A percentile compares a stretch with the other conserved stretches of the same genome.
These are phyloP conservation scores for Clinocottus analis DNA, from an alignment of 2,113 vertebrate genomes.

Conservation along the genomic window DNA sequence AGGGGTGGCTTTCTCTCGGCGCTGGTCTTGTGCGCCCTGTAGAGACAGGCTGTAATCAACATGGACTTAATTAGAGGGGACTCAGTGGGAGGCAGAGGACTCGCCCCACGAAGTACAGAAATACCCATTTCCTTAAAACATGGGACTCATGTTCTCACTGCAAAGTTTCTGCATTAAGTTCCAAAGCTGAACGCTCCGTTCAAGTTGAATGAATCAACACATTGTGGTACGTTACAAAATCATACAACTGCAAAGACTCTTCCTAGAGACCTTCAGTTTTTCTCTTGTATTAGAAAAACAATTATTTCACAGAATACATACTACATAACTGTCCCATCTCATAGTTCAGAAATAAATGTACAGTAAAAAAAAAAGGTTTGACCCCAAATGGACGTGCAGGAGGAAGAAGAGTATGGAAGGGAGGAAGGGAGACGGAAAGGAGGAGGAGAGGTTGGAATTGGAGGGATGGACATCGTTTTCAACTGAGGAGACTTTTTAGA, in stretches of 20 bases:
- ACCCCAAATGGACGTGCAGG: neutral
- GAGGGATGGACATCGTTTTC: slow-evolving; percentile 68
- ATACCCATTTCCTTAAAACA: slow-evolving; percentile 66
- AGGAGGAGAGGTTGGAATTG: slow-evolving; percentile 72
- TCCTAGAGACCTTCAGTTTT: neutral
- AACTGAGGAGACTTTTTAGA: slow-evolving; percentile 49
- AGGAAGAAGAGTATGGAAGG: slow-evolving; percentile 5
- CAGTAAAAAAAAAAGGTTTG: neutral
- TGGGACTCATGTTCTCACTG: slow-evolving; percentile 36
- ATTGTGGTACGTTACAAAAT: neutral
- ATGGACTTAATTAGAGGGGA: slow-evolving; percentile 76
- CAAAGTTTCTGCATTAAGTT: neutral
- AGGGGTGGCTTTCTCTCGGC: slow-evolving; percentile 51
- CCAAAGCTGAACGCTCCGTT: neutral
- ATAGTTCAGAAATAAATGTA: neutral
- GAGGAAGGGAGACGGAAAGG: slow-evolving; percentile 42
- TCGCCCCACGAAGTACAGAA: slow-evolving; percentile 77
- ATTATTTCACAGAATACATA: neutral
- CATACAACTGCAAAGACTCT: neutral
- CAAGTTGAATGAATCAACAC: neutral
- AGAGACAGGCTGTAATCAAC: slow-evolving; percentile 76
- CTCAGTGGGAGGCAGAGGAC: slow-evolving; percentile 69
- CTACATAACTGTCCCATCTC: neutral
- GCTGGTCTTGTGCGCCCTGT: slow-evolving; percentile 53
- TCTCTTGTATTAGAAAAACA: neutral